Evolutionary conservation across 2,797 vertebrate genomes (phyloP).

Genomic region (Poecilia velifera): DNA sequence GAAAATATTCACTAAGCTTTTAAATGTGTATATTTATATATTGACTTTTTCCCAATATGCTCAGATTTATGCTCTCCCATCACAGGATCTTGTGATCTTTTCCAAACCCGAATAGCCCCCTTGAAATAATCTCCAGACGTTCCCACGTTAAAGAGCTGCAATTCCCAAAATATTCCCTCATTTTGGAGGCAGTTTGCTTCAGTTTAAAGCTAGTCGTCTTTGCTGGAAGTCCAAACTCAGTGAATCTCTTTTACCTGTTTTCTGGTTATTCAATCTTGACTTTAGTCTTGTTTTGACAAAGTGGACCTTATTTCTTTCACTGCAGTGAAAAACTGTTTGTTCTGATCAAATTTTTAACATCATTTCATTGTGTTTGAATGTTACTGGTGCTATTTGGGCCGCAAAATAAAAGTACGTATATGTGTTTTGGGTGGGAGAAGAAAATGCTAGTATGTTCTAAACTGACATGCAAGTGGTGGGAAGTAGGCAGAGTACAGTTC

Average conservation of each 20-base stretch:
- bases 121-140: neutral
- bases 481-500: constrained; percentile 19
- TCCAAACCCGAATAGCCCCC: neutral
- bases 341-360: neutral
- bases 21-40: too few species aligned
- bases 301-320: constrained; percentile 10
- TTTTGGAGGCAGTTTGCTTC: neutral
- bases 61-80: neutral
- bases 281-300: neutral
- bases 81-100: neutral
- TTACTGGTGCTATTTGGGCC: neutral
- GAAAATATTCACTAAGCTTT: too few species aligned
- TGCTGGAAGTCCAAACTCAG: neutral
- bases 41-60: too few species aligned
- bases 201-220: neutral
- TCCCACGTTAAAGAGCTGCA: neutral
- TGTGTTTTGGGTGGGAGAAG: neutral
- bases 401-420: neutral
- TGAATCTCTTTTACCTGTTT: neutral
- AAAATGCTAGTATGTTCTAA: neutral
- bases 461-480: neutral
- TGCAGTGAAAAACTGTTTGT: neutral
- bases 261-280: neutral
- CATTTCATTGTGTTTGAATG: neutral
- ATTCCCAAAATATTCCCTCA: neutral